Evolutionary conservation across 2,888 invertebrate genomes (phyloP), one percentile per base, ranked within the genome.

Genomic region (Drosophila multiciliata): DNA sequence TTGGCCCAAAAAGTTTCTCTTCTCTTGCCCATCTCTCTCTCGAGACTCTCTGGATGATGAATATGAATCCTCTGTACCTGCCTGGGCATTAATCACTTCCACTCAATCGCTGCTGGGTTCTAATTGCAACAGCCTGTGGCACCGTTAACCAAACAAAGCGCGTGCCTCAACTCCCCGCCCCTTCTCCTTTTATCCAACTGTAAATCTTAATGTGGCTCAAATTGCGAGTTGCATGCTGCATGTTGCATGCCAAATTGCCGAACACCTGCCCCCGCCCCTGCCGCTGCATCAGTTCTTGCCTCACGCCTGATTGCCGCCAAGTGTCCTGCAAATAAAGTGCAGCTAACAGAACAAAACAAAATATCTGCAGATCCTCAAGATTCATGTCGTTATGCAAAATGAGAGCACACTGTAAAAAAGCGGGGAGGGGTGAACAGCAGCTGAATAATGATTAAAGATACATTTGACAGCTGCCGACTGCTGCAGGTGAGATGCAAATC

Each of bases 151-250:
- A 60, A 78, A 78, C 78, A 78, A 78, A 67, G 64, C 50, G 50
- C 53, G 64, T 57, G 57, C 57, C 57, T 42, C 20, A 11, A 42
- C 55, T 71, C 78, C 78, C 58, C 81, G 76, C 66, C 71, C 78
- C 75, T 60, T 32, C 49, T 54, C 53, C 29, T 52, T 42, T 49
- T 53, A 70, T 63, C 50, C 66, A 82, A 78, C 87, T 73, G 78
- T 84, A 84, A 84, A 78, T 73, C 80, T 61, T 68, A 75, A 76
- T 54, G 59, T 58, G 61, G 62, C 84, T 84, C 84, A 61, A 87
- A 84, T 87, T 84, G 78, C 79, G 67, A 55, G 29, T 23, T 57
- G 57, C 72, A 68, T 54, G 82, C 68, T 59, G 58, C 42, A 57
- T 55, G 82, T 63, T 55, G 66, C 82, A 82, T 63, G 82, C 77